These are phyloP conservation scores for Gerris buenoi DNA, from an alignment of 1,140 invertebrate genomes.

Conservation along the genomic window DNA sequence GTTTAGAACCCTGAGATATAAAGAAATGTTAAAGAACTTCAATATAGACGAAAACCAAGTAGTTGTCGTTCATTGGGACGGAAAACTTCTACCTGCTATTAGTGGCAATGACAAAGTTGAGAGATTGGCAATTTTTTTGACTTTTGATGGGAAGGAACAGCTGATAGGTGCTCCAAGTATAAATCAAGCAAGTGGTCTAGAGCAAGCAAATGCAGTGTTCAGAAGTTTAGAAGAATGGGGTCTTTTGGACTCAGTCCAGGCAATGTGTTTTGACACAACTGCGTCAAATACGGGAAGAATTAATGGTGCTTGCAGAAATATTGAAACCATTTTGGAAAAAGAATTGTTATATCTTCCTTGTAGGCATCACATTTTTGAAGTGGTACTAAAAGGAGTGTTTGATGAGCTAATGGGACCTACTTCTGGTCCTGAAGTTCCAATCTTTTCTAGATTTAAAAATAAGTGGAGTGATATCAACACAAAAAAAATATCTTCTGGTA, in stretches of 20 bases:
- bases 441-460: background rate
- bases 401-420: background rate
- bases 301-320: background rate
- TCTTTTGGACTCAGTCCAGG: background rate
- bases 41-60: background rate
- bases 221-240: background rate
- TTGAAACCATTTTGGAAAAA: background rate
- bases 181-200: background rate
- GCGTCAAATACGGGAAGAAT: background rate
- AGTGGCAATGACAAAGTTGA: background rate
- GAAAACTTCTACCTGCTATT: background rate
- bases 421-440: background rate
- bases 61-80: background rate
- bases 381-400: background rate
- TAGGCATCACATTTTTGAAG: background rate
- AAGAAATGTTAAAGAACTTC: background rate
- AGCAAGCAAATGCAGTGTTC: background rate
- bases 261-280: background rate
- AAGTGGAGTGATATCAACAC: background rate
- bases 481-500: background rate
- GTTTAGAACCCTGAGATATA: background rate
- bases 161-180: background rate
- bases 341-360: background rate
- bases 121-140: background rate
- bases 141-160: background rate